Evolutionary conservation across 2,113 vertebrate genomes (phyloP), one percentile per base, ranked within the genome.

Genomic region (Arothron firmamentum): DNA sequence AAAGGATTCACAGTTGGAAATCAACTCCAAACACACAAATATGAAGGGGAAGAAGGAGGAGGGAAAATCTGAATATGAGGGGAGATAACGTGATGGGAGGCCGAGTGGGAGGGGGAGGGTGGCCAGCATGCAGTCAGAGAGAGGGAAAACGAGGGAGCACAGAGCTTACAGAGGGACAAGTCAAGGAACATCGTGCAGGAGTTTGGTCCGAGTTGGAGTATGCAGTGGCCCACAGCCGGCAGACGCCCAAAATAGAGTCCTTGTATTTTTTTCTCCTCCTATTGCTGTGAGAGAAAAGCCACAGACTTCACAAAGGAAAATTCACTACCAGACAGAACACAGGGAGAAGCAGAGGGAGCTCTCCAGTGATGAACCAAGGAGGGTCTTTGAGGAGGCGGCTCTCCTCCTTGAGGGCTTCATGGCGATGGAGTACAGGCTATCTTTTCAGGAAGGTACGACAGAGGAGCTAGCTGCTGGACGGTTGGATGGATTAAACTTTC

Each of bases 371-470:
- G 91, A 81, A 88, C 73, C 85, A 79, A 75, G 81, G 80, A 59
- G 85, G 83, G 52, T 89, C 91, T 80, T 56, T 91, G 48, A 83
- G 89, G 61, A 89, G 87, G 75, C 85, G 88, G 47, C 87, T 92
- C 69, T 88, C 88, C 74, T 92, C 90, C 19, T 56, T 92, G 50
- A 82, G 88, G 58, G 87, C 85, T 59, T 88, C 91, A 20, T 92
- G 89, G 91, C 76, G 90, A 34, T 92, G 91, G 91, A 92, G 91
- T 72, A 92, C 90, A 0, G 90, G 91, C 20, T 85, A 91, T 87
- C 87, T 92, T 72, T 89, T 91, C 73, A 86, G 86, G 67, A 89
- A 84, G 88, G 88, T 89, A 90, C 85, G 19, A 55, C 34, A 49
- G 20, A 58, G 46, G 31, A 20, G 43, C 1, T 2, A n/a, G n/a